Evolutionary conservation across 2,113 vertebrate genomes (phyloP).

Genomic region (Camarhynchus parvulus): DNA sequence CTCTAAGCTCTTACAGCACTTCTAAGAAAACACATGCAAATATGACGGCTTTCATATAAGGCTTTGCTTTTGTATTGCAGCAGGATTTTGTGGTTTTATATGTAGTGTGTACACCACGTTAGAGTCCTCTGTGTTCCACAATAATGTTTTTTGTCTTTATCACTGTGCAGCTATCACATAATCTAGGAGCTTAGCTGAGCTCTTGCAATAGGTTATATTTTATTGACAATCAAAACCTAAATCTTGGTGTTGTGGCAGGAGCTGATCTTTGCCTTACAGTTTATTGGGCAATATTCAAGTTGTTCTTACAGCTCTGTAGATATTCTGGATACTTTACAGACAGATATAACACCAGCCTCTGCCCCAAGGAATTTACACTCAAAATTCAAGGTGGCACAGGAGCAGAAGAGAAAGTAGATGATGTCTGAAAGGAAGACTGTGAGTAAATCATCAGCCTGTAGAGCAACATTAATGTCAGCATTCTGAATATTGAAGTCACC

Average conservation of each 20-base stretch:
- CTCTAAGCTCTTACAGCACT: background rate
- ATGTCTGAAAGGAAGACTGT: background rate
- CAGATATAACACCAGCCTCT: background rate
- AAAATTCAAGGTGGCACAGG: background rate
- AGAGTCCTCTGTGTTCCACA: background rate
- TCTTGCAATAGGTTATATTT: constrained; percentile 28
- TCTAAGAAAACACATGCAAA: constrained; percentile 12
- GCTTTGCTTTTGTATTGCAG: background rate
- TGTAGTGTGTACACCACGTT: background rate
- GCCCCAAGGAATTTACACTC: background rate
- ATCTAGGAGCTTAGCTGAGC: background rate
- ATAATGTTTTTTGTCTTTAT: constrained; percentile 31
- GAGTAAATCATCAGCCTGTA: background rate
- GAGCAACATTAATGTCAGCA: background rate
- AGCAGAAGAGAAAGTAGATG: background rate
- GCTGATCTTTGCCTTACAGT: constrained; percentile 5
- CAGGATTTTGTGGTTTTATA: constrained; percentile 5
- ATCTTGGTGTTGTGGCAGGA: background rate
- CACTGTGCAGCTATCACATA: background rate
- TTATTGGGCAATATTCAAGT: constrained; percentile 25
- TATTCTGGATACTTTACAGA: background rate
- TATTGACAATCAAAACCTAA: background rate
- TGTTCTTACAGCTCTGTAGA: background rate
- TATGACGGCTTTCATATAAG: background rate
- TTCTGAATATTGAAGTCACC: background rate